These are phyloP conservation scores for Ammodytes dubius DNA, from an alignment of 2,113 vertebrate species.

Conservation along the genomic window DNA sequence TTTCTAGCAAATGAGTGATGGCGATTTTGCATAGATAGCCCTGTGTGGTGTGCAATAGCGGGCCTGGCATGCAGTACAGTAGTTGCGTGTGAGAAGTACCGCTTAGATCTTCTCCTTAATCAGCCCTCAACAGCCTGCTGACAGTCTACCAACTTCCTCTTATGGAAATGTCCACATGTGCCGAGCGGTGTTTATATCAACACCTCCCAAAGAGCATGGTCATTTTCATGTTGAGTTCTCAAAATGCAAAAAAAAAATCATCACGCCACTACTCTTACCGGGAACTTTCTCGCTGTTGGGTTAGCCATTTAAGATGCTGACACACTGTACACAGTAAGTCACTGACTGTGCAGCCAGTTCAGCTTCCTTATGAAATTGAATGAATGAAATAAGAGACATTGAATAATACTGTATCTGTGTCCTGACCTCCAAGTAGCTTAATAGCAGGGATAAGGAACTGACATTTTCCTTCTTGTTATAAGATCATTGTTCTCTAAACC, in stretches of 20 bases:
- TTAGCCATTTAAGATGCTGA: not conserved
- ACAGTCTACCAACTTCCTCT: conserved; percentile 50
- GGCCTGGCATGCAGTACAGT: not conserved
- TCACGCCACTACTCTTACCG: not conserved
- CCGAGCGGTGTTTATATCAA: not conserved
- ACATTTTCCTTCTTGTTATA: not conserved
- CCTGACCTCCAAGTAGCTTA: not conserved
- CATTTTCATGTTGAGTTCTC: conserved; percentile 14
- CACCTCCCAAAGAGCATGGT: not conserved
- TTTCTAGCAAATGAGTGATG: conserved; percentile 7
- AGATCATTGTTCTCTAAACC: not conserved
- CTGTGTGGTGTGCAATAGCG: not conserved
- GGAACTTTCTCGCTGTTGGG: too few relatives aligned
- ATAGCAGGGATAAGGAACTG: not conserved
- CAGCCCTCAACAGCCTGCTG: conserved; percentile 13
- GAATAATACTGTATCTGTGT: not conserved
- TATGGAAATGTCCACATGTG: conserved; percentile 13
- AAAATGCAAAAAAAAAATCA: conserved; percentile 6
- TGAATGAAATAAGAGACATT: not conserved
- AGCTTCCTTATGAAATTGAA: conserved; percentile 9
- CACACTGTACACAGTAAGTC: not conserved
- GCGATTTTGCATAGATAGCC: conserved; percentile 37
- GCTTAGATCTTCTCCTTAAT: conserved; percentile 25
- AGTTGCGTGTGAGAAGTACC: not conserved
- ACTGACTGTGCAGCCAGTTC: not conserved